These are phyloP conservation scores for Gallinago stenura DNA, from an alignment of 2,797 vertebrate genomes.

Conservation along the genomic window DNA sequence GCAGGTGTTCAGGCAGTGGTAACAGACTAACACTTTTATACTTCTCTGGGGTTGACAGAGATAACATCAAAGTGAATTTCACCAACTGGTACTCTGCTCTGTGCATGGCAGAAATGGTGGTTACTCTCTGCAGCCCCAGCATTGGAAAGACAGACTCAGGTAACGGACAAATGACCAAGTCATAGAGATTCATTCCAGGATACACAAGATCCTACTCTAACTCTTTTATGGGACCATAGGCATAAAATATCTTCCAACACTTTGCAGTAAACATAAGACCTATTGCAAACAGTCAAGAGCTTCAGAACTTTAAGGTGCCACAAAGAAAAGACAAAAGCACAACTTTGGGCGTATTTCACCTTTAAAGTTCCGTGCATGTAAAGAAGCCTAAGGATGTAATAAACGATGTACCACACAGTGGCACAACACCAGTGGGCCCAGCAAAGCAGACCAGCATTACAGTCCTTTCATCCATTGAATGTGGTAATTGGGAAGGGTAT, in stretches of 20 bases:
- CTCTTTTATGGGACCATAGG: background rate
- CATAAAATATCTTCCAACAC: background rate
- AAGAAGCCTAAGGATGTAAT: background rate
- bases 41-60: background rate
- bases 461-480: background rate
- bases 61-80: background rate
- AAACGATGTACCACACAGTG: accelerated
- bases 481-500: background rate
- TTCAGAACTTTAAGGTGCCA: background rate
- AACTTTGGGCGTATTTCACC: background rate
- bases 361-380: background rate
- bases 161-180: background rate
- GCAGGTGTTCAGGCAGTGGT: background rate
- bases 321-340: background rate
- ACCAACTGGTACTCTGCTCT: background rate
- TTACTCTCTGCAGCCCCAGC: background rate
- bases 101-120: background rate
- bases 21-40: background rate
- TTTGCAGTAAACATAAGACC: background rate
- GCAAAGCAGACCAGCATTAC: background rate
- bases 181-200: background rate
- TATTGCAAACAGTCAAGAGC: background rate
- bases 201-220: background rate
- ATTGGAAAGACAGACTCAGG: background rate
- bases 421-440: background rate